Conservation (phyloP, 2,797 vertebrate species). For the Adelosebastes latens region DNA sequence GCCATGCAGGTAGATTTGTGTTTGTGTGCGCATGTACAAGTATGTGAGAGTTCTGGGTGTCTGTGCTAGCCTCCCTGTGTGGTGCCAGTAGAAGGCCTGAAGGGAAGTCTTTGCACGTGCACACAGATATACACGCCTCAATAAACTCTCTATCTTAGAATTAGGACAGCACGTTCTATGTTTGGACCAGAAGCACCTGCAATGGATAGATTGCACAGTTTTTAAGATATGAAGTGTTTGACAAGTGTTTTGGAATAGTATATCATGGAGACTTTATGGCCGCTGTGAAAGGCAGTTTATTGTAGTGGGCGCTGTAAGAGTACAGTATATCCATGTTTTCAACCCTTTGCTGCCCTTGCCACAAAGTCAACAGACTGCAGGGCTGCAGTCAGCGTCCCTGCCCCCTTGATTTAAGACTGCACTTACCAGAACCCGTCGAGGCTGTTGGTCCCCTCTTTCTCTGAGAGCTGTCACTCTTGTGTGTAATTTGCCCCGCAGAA, state of each 20-base stretch:
- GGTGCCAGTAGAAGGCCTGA: slow-evolving; percentile 18
- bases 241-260: slow-evolving; percentile 55
- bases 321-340: slow-evolving; percentile 72
- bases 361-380: slow-evolving; percentile 84
- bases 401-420: slow-evolving; percentile 83
- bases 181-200: slow-evolving; percentile 34
- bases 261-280: slow-evolving; percentile 61
- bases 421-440: slow-evolving; percentile 77
- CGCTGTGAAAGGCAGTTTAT: slow-evolving; percentile 63
- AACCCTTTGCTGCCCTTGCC: slow-evolving; percentile 76
- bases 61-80: slow-evolving; percentile 10
- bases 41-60: slow-evolving; percentile 27
- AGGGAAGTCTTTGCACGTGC: slow-evolving; percentile 19
- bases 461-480: slow-evolving; percentile 86
- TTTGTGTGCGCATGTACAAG: slow-evolving; percentile 10
- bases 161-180: slow-evolving; percentile 30
- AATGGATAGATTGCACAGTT: slow-evolving; percentile 39
- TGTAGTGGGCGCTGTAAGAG: slow-evolving; percentile 59
- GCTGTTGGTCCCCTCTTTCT: slow-evolving; percentile 75
- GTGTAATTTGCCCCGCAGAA: slow-evolving; percentile 81
- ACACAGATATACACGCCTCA: slow-evolving; percentile 15
- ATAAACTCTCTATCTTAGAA: slow-evolving; percentile 53
- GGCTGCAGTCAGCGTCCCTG: slow-evolving; percentile 78
- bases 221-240: slow-evolving; percentile 55
- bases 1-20: slow-evolving; percentile 59